Evolutionary conservation across 2,888 invertebrate species (phyloP).

Genomic region (Belgica antarctica): DNA sequence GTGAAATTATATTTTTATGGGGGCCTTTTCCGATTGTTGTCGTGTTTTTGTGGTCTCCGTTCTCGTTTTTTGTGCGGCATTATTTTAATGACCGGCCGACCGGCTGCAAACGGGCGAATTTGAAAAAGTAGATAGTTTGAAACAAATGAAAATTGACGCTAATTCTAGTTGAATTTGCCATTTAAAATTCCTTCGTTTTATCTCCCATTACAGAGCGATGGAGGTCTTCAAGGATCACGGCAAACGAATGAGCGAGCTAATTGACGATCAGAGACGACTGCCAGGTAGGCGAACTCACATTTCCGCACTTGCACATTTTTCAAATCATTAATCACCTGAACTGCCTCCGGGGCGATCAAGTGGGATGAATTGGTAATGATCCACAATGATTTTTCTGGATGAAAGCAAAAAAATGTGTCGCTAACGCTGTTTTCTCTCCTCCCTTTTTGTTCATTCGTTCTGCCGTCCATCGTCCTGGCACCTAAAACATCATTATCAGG

Average conservation of each 20-base stretch:
- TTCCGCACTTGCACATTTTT: slow-evolving; percentile 3
- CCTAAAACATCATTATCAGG: slow-evolving; percentile 8
- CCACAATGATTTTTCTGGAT: slow-evolving; percentile 1
- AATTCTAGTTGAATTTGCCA: too few species aligned
- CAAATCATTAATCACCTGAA: slow-evolving; percentile 4
- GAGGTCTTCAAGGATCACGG: slow-evolving; percentile 52
- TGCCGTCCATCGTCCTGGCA: background rate
- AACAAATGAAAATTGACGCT: background rate
- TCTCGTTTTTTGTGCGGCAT: too few species aligned
- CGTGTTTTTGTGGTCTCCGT: background rate
- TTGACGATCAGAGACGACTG: slow-evolving; percentile 50
- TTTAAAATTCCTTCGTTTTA: background rate
- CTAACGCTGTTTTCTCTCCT: background rate
- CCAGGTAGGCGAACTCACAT: slow-evolving; percentile 47
- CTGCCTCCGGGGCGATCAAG: background rate
- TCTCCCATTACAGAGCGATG: slow-evolving; percentile 50
- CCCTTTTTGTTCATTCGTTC: too few species aligned
- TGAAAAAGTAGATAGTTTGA: background rate
- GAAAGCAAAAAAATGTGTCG: background rate
- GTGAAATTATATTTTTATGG: background rate
- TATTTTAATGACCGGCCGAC: background rate
- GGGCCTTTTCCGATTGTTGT: background rate
- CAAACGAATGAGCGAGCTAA: slow-evolving; percentile 50
- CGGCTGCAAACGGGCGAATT: background rate
- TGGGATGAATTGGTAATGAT: slow-evolving; percentile 29